Evolutionary conservation across 2,797 vertebrate species (phyloP).

Genomic region (Lepus townsendii): DNA sequence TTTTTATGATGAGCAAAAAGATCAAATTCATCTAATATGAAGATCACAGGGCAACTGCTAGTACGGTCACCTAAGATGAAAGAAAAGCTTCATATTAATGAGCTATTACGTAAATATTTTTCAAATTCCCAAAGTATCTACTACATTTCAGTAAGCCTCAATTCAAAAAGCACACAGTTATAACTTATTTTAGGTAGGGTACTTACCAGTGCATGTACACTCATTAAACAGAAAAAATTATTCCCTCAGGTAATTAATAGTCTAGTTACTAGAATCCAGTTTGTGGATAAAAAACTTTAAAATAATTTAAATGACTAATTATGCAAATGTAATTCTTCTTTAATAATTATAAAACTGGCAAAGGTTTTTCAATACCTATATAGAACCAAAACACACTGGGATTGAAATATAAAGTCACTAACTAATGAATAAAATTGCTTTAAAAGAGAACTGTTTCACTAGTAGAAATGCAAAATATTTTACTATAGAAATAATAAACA

Average conservation of each 20-base stretch:
- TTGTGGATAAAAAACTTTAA: conserved; percentile 54
- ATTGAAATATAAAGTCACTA: conserved; percentile 41
- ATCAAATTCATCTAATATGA: conserved; percentile 98
- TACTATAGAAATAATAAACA: conserved; percentile 32
- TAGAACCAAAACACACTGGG: neutral
- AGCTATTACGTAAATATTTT: conserved; percentile 61
- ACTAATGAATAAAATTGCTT: conserved; percentile 40
- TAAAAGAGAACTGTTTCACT: conserved; percentile 19
- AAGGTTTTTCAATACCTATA: neutral
- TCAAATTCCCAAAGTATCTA: conserved; percentile 49
- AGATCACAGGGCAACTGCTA: conserved; percentile 95
- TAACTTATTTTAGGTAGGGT: neutral
- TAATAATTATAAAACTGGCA: conserved; percentile 42
- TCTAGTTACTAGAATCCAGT: conserved; percentile 2
- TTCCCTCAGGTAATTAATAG: neutral
- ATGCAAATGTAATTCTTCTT: conserved; percentile 11
- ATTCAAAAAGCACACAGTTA: neutral
- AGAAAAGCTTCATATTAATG: neutral
- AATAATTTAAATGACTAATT: conserved; percentile 55
- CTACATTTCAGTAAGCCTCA: conserved; percentile 34
- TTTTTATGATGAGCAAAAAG: conserved; percentile 98
- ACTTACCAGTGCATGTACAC: neutral
- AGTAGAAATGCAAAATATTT: conserved; percentile 49
- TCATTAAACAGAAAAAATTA: conserved; percentile 47
- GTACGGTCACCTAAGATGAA: conserved; percentile 91